Conservation (phyloP, 2,888 invertebrate genomes). For the Andrena bucephala region DNA sequence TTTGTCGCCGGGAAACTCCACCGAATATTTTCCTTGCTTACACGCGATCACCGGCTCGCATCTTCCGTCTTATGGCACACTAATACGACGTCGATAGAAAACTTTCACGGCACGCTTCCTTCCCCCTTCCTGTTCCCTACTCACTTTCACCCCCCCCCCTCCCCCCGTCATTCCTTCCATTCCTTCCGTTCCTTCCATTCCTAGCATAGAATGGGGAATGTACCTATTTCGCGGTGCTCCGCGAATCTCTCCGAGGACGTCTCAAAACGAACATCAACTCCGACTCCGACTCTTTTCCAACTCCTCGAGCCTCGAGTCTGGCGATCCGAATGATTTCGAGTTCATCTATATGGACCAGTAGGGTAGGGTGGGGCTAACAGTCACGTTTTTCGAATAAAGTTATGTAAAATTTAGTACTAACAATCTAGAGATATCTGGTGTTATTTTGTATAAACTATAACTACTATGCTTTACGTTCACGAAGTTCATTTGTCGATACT, state of each 20-base stretch:
- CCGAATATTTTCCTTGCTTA: constrained; percentile 75
- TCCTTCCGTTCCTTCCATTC: background rate
- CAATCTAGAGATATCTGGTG: too few relatives aligned
- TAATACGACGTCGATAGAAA: constrained; percentile 74
- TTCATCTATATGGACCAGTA: too few relatives aligned
- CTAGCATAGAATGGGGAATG: constrained; percentile 9
- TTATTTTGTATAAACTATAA: too few relatives aligned
- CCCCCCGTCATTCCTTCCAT: background rate
- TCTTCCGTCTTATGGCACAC: constrained; percentile 61
- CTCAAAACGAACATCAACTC: constrained; percentile 14
- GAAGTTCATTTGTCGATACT: too few relatives aligned
- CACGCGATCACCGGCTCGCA: constrained; percentile 66
- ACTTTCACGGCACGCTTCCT: constrained; percentile 64
- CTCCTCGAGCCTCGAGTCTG: background rate
- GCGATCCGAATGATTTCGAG: background rate
- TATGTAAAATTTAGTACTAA: too few relatives aligned
- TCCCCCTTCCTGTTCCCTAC: background rate
- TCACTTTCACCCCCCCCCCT: background rate
- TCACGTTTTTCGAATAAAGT: too few relatives aligned
- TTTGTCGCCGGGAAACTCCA: constrained; percentile 71
- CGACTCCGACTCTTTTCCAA: background rate
- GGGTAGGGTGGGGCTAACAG: too few relatives aligned
- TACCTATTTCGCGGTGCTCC: constrained; percentile 8
- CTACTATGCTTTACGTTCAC: too few relatives aligned
- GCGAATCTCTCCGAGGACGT: background rate